A percentile compares a stretch with the other conserved stretches of the same genome.
Evolutionary conservation across 2,888 invertebrate species (phyloP).

Genomic region (Lydus trimaculatus): DNA sequence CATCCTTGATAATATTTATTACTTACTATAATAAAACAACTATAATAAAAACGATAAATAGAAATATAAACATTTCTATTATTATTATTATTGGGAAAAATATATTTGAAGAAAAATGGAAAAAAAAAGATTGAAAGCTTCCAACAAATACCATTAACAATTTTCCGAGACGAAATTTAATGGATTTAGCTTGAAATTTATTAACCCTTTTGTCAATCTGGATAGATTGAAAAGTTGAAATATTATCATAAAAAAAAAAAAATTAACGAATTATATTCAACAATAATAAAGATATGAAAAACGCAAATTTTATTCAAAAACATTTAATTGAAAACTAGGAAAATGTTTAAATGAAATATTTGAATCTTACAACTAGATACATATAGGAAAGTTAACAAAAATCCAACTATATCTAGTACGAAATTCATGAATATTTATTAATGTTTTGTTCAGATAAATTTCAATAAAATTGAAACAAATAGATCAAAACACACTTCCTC

Average conservation of each 20-base stretch:
- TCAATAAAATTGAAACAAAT: not conserved
- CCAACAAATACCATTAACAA: not conserved
- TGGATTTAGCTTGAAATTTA: not conserved
- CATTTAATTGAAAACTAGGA: not conserved
- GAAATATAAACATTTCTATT: not conserved
- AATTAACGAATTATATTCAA: not conserved
- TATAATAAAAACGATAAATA: not conserved
- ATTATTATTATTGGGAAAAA: not conserved
- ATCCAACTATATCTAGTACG: no score
- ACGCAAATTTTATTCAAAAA: not conserved
- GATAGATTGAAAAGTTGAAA: not conserved
- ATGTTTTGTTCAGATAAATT: not conserved
- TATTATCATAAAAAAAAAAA: not conserved
- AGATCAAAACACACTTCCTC: not conserved
- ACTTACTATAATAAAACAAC: not conserved
- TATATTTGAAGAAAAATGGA: not conserved
- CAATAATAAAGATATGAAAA: not conserved
- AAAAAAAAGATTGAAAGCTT: not conserved
- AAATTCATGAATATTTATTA: slow-evolving; percentile 5
- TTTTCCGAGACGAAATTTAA: not conserved
- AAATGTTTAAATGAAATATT: not conserved
- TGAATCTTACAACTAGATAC: not conserved
- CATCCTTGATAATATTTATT: not conserved
- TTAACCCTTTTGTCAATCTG: not conserved
- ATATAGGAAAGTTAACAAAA: not conserved